Percentiles rank a stretch among this genome's conserved stretches.
Conservation (phyloP, 2,797 vertebrate genomes). For the Syngnathus rostellatus region DNA sequence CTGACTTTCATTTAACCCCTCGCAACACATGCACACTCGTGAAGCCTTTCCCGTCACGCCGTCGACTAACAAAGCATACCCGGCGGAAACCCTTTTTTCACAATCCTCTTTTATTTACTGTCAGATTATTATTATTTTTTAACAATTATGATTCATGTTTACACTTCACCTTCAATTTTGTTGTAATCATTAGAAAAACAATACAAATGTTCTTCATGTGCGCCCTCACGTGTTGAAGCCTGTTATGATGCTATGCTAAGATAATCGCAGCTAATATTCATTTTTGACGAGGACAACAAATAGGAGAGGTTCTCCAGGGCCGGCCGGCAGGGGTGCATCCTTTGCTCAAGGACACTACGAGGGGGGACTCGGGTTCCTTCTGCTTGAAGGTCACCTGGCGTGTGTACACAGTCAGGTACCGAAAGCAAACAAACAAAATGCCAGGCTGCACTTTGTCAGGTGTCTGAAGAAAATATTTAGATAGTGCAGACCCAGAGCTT, state of each 20-base stretch:
- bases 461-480: no score
- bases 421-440: background rate
- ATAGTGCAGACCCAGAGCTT: background rate
- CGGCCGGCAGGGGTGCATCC: background rate
- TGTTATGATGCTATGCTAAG: background rate
- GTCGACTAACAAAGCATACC: background rate
- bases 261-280: background rate
- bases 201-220: background rate
- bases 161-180: background rate
- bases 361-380: background rate
- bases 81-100: background rate
- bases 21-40: slow-evolving; percentile 22
- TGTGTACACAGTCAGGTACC: background rate
- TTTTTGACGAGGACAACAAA: background rate
- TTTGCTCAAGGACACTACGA: slow-evolving; percentile 1
- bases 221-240: background rate
- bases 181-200: background rate
- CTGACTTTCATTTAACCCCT: slow-evolving; percentile 74
- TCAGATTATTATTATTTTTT: background rate
- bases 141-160: background rate
- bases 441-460: background rate
- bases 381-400: background rate
- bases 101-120: background rate
- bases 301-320: background rate
- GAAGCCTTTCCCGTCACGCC: background rate